Evolutionary conservation across 2,113 vertebrate genomes (phyloP).

Genomic region (Polyodon spathula): DNA sequence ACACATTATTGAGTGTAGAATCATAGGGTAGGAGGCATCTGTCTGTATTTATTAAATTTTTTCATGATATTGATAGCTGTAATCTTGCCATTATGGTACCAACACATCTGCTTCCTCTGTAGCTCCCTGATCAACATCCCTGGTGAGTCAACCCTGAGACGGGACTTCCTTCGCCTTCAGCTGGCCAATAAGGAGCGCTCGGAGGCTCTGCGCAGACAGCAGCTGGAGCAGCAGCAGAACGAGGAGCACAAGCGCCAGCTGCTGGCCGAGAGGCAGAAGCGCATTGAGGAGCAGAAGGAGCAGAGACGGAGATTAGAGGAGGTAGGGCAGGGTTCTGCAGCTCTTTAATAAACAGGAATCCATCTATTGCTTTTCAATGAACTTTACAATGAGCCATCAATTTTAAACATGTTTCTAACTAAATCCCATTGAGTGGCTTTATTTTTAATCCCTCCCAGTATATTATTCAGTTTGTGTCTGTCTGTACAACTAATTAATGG

Average conservation of each 20-base stretch:
- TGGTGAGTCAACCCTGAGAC: slow-evolving; percentile 82
- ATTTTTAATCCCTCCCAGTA: too few species aligned
- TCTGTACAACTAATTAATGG: background rate
- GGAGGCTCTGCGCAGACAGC: slow-evolving; percentile 85
- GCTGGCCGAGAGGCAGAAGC: slow-evolving; percentile 90
- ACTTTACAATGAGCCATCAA: too few species aligned
- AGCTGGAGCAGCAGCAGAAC: slow-evolving; percentile 96
- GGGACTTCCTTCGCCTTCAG: slow-evolving; percentile 93
- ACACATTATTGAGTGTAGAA: too few species aligned
- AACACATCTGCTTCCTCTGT: background rate
- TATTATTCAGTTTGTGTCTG: background rate
- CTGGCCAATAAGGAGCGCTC: slow-evolving; percentile 95
- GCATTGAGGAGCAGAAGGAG: slow-evolving; percentile 96
- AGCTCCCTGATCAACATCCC: slow-evolving; percentile 96
- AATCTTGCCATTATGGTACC: background rate
- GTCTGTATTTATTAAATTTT: too few species aligned
- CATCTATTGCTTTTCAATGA: too few species aligned
- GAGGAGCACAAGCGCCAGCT: slow-evolving; percentile 94
- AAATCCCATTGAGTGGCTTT: too few species aligned
- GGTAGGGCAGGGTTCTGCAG: slow-evolving; percentile 46
- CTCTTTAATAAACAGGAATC: too few species aligned
- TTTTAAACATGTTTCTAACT: too few species aligned
- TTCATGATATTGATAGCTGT: too few species aligned
- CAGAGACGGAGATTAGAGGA: slow-evolving; percentile 89
- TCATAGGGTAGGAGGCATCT: too few species aligned